Evolutionary conservation across 2,797 vertebrate species (phyloP).

Genomic region (Pseudochirops cupreus): DNA sequence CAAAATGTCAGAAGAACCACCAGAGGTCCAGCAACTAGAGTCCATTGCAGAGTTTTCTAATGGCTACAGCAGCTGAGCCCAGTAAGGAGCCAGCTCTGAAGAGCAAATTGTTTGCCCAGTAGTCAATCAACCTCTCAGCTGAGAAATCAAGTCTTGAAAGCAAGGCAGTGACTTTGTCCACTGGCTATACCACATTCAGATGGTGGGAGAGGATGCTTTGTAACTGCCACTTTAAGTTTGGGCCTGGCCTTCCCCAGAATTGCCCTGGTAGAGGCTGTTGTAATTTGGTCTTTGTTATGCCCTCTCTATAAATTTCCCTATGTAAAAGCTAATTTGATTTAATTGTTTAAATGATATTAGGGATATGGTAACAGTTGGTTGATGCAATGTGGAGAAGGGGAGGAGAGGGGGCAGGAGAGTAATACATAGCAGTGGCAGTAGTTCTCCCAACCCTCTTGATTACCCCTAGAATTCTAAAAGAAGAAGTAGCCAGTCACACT

Average conservation of each 20-base stretch:
- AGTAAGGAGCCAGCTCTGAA: neutral
- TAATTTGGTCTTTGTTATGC: neutral
- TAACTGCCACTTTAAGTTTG: neutral
- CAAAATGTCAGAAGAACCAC: neutral
- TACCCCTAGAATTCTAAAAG: neutral
- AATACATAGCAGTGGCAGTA: neutral
- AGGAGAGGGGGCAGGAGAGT: neutral
- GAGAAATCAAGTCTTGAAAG: neutral
- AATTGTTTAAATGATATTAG: neutral
- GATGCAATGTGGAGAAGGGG: neutral
- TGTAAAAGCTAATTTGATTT: neutral
- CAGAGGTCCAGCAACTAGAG: neutral
- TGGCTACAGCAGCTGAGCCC: neutral
- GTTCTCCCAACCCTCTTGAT: neutral
- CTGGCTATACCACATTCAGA: neutral
- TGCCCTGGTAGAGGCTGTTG: neutral
- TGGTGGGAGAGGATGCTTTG: neutral
- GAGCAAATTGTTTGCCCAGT: neutral
- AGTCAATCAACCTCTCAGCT: neutral
- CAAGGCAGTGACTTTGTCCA: neutral
- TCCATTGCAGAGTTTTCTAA: neutral
- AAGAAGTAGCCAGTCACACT: neutral
- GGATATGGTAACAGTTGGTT: neutral
- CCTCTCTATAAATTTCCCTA: neutral
- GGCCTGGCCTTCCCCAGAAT: neutral